Evolutionary conservation across 2,797 vertebrate species (phyloP), one percentile per base, ranked within the genome.

Genomic region (Rhynchotus rufescens): DNA sequence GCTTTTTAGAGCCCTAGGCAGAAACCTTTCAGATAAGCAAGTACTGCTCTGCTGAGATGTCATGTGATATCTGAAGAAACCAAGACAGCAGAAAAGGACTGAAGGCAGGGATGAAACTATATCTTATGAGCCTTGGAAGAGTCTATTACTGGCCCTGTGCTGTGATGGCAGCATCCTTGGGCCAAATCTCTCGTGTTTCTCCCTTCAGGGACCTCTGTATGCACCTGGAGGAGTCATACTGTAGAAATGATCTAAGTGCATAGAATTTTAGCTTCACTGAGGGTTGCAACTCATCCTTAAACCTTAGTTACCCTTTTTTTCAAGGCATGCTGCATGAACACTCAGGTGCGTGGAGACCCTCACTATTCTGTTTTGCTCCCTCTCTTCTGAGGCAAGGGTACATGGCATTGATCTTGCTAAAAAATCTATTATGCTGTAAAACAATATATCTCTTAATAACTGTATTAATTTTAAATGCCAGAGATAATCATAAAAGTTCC

Each of bases 391-490:
- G 72, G 66, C 72, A 75, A 44, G 52, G 30, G 38, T 74, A 90
- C 85, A 17, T 75, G 83, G 74, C 61, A 54, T 88, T 97, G 85
- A 65, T 89, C 78, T 89, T 72, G 84, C 85, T 86, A 60, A 87
- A 84, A 92, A 92, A 95, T 71, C 88, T 92, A 47, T 90, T 91
- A 67, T 49, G 74, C 87, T 84, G 80, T 86, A 84, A 96, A 95
- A 90, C 59, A 91, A 84, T 73, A 47, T 93, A 75, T 81, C 60
- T 79, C 68, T 90, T 96, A 95, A 94, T 95, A 91, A 95, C 26
- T 79, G 15, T 65, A 93, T 95, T 95, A 74, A 95, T 95, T 96
- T 95, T 44, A 97, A 97, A 96, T 95, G 95, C 89, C 95, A 96
- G 68, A 64, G 89, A 51, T 57, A 92, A 88, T 32, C 2, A 6